Base-by-base conservation (phyloP, 2,888 invertebrate genomes). In the Xestia rhomboidea region DNA sequence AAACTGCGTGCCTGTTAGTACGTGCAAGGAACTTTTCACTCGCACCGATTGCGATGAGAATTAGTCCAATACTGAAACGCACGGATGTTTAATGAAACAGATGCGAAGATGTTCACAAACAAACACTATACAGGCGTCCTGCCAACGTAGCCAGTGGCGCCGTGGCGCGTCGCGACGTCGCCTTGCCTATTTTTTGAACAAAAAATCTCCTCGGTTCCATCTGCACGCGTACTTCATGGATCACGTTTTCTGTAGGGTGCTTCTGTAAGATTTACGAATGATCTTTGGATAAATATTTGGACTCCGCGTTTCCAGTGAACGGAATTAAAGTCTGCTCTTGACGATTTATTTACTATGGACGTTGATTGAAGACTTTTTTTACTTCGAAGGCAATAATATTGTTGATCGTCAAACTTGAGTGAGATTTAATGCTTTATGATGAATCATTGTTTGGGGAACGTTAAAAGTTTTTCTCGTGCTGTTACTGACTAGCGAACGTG, bases 71-170 rank as follows among this genome's bases (percentile, higher is more conserved):
- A 96, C 96, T 96, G 96, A 96, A 94, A 90, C 92, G 91, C 87
- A 88, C 93, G 94, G 93, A 93, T 95, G 95, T 95, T 95, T 95
- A 93, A 94, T 93, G 93, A 94, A 95, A 95, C 96, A 95, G 95
- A 95, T 94, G 95, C 91, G 95, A 94, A 95, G 95, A 95, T 92
- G 93, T 93, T 92, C 94, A 92, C 94, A 94, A 95, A 95, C 96
- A 96, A 95, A 94, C 92, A 93, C 87, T 90, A 82, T 75, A 79
- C 88, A 87, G 88, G 91, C 92, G 90, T 92, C 92, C 92, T 95
- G 96, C 96, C 96, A 96, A 95, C 92, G 91, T 78, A 87, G 91
- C 90, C 91, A 87, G 94, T 93, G 94, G 95, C 95, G 95, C 94
- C 93, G 90, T 92, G 92, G 77, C 88, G 91, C 93, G 92, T 89